Evolutionary conservation across 2,888 invertebrate genomes (phyloP), one percentile per base, ranked within the genome.

Genomic region (Cheilosia impressa): DNA sequence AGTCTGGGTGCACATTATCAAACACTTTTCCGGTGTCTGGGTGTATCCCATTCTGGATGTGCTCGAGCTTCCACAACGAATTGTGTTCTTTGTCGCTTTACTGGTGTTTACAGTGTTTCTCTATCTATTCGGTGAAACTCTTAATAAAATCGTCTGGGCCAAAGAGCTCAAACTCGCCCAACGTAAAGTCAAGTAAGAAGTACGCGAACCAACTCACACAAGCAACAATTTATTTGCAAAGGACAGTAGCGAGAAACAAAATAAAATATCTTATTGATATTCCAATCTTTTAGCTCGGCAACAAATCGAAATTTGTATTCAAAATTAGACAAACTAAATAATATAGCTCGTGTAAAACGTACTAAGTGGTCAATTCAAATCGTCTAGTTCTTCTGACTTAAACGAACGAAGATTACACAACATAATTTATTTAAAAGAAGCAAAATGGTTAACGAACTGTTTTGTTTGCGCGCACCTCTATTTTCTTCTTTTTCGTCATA

Each of bases 21-120:
- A 96, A 90, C 93, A 94, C 87, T 94, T 94, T 87, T 95, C 96
- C 31, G 96, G 96, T 52, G 93, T 95, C 87, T 98, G 98, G 98
- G 98, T 98, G 0, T 99, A 99, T 91, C 98, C 98, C 0, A 94
- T 99, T 57, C 93, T 98, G 87, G 95, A 95, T 79, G 95, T 97
- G 0, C 93, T 99, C 55, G 94, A 95, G 89, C 93, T 95, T 90
- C 95, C 96, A 15, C 91, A 96, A 87, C 94, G 97, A 90, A 93
- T 96, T 69, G 91, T 94, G 10, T 98, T 98, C 93, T 96, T 97
- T 90, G 88, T 94, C 10, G 93, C 93, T 13, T 93, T 95, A 82
- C 93, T 96, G 60, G 92, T 92, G 3, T 93, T 96, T 88, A 93
- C 94, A 17, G 91, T 93, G 79, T 91, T 93, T 19, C 93, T 96